These are phyloP conservation scores for Drosophila nannoptera DNA, from an alignment of 1,140 invertebrate genomes.

Conservation along the genomic window DNA sequence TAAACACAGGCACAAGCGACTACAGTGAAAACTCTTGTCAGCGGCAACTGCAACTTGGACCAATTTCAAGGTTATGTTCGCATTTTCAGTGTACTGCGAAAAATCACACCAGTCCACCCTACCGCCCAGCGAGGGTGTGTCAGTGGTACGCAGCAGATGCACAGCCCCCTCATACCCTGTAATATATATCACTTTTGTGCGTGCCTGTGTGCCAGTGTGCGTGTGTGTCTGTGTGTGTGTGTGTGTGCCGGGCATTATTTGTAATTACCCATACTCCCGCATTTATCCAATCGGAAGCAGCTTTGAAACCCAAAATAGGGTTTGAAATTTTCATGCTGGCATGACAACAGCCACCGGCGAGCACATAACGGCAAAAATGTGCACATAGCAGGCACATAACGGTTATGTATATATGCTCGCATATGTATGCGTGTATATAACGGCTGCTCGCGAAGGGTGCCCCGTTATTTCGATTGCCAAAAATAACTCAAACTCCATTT, in stretches of 20 bases:
- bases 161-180: constrained; percentile 31
- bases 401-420: constrained; percentile 20
- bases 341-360: constrained; percentile 48
- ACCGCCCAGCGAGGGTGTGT: constrained; percentile 58
- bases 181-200: neutral
- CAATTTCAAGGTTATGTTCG: too few species aligned
- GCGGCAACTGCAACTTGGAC: too few species aligned
- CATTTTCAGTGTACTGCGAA: constrained; percentile 19
- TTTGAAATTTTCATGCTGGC: constrained; percentile 71
- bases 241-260: constrained; percentile 58
- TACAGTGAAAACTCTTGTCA: constrained; percentile 11
- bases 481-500: constrained; percentile 75
- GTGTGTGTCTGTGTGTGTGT: constrained; percentile 1
- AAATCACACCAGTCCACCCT: constrained; percentile 30
- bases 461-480: constrained; percentile 74
- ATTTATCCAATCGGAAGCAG: constrained; percentile 77
- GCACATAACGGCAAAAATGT: constrained; percentile 38
- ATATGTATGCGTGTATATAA: constrained; percentile 15
- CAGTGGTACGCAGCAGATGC: constrained; percentile 64
- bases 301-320: constrained; percentile 78
- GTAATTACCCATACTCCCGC: constrained; percentile 76
- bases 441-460: constrained; percentile 60
- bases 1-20: neutral
- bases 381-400: constrained; percentile 7
- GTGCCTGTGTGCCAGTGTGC: neutral